These are phyloP conservation scores for Agelaius phoeniceus DNA, from an alignment of 2,113 vertebrate genomes.

Conservation along the genomic window DNA sequence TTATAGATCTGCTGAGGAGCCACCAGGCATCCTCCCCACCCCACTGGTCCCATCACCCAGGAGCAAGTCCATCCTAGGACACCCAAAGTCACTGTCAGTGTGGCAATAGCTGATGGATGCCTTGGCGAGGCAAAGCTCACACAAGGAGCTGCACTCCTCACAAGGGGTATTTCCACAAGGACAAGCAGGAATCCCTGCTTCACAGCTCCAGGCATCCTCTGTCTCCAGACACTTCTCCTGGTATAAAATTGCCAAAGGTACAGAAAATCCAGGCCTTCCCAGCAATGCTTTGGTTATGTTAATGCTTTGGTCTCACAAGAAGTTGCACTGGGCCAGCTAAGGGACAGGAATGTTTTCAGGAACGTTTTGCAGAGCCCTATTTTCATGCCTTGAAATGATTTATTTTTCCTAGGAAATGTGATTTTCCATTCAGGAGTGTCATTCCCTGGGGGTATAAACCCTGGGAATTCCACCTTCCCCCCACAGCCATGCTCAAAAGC, in stretches of 20 bases:
- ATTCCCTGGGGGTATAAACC: not conserved
- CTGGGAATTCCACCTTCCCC: not conserved
- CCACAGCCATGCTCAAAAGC: not conserved
- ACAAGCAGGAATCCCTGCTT: not conserved
- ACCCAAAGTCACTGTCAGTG: not conserved
- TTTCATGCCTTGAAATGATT: not conserved
- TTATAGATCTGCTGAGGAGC: not conserved
- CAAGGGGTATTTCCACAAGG: not conserved
- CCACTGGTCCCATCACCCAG: not conserved
- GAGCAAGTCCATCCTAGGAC: not conserved
- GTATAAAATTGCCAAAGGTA: not conserved
- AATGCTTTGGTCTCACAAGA: not conserved
- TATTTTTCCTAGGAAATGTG: not conserved
- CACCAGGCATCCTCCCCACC: not conserved
- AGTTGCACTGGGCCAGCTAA: not conserved
- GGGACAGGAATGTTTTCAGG: not conserved
- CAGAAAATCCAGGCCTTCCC: not conserved
- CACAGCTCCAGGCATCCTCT: not conserved
- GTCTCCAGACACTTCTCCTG: not conserved
- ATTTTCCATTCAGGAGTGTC: not conserved
- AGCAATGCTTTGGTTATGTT: not conserved
- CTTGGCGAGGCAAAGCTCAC: fast-evolving
- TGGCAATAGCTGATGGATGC: not conserved
- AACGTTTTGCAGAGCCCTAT: not conserved
- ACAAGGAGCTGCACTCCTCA: not conserved